Conservation (phyloP, 2,113 vertebrate genomes). For the Prionailurus viverrinus region DNA sequence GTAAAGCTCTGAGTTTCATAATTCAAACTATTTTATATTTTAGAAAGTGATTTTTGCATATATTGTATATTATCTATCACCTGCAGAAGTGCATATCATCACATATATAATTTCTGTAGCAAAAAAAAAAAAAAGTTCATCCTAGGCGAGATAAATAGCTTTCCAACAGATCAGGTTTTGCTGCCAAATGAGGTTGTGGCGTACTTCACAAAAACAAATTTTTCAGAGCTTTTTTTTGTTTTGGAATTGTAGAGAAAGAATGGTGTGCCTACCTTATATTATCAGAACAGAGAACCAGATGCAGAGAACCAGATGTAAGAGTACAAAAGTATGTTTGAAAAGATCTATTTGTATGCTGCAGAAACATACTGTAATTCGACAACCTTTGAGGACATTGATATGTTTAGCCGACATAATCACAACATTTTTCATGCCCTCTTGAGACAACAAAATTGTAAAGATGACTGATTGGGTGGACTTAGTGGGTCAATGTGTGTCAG, state of each 20-base stretch:
- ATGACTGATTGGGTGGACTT: not conserved
- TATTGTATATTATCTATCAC: not conserved
- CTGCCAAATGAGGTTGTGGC: not conserved
- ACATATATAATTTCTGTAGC: constrained; percentile 38
- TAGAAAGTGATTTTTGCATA: constrained; percentile 26
- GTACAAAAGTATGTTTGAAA: not conserved
- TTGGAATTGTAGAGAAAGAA: not conserved
- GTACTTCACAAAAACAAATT: not conserved
- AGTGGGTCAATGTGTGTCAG: not conserved
- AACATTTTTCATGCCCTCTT: not conserved
- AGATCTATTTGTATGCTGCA: not conserved
- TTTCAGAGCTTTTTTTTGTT: not conserved
- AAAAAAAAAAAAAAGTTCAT: not conserved
- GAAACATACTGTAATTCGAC: not conserved
- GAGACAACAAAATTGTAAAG: not conserved
- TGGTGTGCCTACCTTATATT: not conserved
- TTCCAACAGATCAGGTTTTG: not conserved
- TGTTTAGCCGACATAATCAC: not conserved
- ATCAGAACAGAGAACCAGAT: not conserved
- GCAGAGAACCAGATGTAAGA: not conserved
- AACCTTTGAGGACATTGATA: not conserved
- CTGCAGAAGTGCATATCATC: not conserved
- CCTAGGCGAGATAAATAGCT: not conserved
- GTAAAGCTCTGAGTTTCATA: not conserved
- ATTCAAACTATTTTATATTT: constrained; percentile 12